These are phyloP conservation scores for Gastracanthus pulcherrimus DNA, from an alignment of 2,888 invertebrate species.

Conservation along the genomic window DNA sequence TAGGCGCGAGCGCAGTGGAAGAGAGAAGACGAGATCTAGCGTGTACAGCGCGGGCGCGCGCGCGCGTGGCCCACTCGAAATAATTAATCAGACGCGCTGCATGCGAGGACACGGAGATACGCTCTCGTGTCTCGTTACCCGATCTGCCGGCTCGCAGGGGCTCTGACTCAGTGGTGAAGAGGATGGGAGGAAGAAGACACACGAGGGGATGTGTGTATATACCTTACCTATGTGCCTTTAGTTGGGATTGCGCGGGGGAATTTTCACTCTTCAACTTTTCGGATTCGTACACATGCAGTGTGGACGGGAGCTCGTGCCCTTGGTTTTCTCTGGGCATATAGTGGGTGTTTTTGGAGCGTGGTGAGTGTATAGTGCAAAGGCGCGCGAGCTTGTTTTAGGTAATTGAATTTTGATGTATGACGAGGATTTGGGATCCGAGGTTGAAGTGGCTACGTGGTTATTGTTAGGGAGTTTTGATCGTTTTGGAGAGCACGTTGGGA, in stretches of 20 bases:
- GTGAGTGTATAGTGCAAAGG: neutral
- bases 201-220: no score
- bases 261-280: constrained; percentile 44
- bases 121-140: neutral
- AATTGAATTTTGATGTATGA: neutral
- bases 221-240: no score
- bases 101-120: constrained; percentile 61
- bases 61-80: constrained; percentile 62
- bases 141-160: neutral
- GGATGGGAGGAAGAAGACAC: neutral
- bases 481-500: no score
- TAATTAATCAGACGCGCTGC: constrained; percentile 70
- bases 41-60: neutral
- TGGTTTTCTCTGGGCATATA: no score
- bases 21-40: no score
- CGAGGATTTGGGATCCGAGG: neutral
- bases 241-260: neutral
- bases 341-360: neutral
- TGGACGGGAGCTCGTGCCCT: no score
- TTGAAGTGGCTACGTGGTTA: neutral
- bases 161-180: no score
- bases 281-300: neutral
- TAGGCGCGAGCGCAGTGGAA: neutral
- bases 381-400: neutral
- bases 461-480: no score